Percentiles rank a stretch among this genome's conserved stretches.
Conservation (phyloP, 1,140 invertebrate genomes). For the Melanaphis sacchari region DNA sequence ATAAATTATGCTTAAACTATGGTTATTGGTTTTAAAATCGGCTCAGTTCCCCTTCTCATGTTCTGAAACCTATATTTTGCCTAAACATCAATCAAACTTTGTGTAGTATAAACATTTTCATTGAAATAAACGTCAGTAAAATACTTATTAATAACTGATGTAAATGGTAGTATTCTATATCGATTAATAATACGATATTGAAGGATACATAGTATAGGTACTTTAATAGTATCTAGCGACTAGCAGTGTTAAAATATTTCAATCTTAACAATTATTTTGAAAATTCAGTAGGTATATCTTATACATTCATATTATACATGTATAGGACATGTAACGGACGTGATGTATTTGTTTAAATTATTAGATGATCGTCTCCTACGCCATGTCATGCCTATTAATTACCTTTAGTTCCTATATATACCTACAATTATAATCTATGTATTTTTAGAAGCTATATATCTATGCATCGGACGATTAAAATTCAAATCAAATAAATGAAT, state of each 20-base stretch:
- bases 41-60: neutral
- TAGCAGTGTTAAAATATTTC: too few species aligned
- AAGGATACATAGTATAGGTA: neutral
- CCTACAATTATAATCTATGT: neutral
- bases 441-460: neutral
- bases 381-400: neutral
- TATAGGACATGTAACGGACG: neutral
- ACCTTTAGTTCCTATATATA: neutral
- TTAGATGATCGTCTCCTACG: neutral
- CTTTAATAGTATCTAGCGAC: too few species aligned
- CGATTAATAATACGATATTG: neutral
- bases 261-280: too few species aligned
- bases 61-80: neutral
- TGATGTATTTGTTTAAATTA: neutral
- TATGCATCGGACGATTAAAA: neutral
- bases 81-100: neutral
- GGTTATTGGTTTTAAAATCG: neutral
- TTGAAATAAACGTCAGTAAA: neutral
- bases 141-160: neutral
- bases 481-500: neutral
- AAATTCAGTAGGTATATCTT: neutral
- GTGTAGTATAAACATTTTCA: neutral
- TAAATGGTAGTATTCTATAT: neutral
- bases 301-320: neutral
- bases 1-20: neutral